Conservation (phyloP, 2,888 invertebrate genomes). For the Tolmerus cingulatus region DNA sequence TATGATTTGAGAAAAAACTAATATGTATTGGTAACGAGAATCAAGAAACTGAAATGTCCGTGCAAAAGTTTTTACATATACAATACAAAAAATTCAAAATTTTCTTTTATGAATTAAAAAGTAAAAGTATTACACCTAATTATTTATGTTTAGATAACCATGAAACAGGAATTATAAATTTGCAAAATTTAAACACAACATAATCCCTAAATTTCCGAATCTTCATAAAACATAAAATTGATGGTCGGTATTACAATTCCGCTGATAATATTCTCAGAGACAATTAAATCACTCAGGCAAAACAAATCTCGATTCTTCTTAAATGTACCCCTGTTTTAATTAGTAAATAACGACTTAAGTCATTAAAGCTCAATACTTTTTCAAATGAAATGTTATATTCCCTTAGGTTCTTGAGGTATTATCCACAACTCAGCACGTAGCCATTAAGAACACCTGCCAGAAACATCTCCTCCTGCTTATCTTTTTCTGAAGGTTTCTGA, state of each 20-base stretch:
- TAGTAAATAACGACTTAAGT: neutral
- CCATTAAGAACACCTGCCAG: neutral
- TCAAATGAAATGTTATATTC: neutral
- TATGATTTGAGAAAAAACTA: no score
- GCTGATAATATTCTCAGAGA: neutral
- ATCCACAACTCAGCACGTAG: neutral
- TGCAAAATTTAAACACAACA: no score
- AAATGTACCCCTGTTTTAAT: neutral
- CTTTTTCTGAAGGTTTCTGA: neutral
- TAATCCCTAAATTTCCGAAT: no score
- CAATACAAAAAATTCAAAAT: no score
- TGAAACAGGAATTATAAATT: no score
- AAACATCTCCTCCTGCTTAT: neutral
- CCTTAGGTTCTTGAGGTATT: neutral
- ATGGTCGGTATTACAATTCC: neutral
- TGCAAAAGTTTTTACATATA: no score
- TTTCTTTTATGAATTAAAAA: no score
- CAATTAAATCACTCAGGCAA: neutral
- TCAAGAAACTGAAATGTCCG: no score
- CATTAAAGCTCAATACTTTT: neutral
- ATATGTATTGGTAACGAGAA: no score
- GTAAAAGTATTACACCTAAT: no score
- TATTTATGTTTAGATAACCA: no score
- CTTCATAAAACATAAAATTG: neutral
- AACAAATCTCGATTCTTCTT: neutral